Conservation (phyloP, 2,113 vertebrate species). For the Bubalus kerabau region DNA sequence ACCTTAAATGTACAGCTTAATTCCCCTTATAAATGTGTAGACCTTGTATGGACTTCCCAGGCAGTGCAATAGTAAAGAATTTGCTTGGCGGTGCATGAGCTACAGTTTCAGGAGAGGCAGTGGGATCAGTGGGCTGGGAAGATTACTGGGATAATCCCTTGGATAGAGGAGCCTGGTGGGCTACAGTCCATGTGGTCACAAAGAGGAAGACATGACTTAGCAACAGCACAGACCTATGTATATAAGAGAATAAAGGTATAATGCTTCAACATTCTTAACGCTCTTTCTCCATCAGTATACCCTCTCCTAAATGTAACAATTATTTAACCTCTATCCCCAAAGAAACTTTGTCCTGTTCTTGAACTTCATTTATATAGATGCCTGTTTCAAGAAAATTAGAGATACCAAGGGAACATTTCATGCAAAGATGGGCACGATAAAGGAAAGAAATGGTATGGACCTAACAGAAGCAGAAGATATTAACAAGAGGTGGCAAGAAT, state of each 20-base stretch:
- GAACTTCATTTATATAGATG: background rate
- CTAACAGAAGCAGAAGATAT: too few species aligned
- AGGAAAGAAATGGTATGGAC: too few species aligned
- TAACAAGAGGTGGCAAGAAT: too few species aligned
- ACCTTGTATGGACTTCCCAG: background rate
- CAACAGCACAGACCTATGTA: background rate
- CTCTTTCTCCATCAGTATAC: background rate
- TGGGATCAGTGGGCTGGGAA: background rate
- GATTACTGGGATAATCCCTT: background rate
- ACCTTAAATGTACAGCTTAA: background rate
- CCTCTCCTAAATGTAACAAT: background rate
- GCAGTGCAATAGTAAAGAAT: background rate
- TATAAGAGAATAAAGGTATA: background rate
- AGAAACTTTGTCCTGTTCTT: background rate
- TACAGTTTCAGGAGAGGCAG: background rate
- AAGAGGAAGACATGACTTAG: background rate
- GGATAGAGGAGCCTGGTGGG: background rate
- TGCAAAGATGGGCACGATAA: too few species aligned
- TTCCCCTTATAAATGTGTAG: background rate
- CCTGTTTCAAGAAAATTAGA: background rate
- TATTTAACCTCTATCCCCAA: background rate
- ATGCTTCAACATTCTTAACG: fast-evolving
- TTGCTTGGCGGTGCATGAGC: background rate
- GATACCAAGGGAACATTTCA: too few species aligned
- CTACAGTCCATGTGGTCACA: background rate